Evolutionary conservation across 2,888 invertebrate genomes (phyloP), one percentile per base, ranked within the genome.

Genomic region (Cotesia congregata): DNA sequence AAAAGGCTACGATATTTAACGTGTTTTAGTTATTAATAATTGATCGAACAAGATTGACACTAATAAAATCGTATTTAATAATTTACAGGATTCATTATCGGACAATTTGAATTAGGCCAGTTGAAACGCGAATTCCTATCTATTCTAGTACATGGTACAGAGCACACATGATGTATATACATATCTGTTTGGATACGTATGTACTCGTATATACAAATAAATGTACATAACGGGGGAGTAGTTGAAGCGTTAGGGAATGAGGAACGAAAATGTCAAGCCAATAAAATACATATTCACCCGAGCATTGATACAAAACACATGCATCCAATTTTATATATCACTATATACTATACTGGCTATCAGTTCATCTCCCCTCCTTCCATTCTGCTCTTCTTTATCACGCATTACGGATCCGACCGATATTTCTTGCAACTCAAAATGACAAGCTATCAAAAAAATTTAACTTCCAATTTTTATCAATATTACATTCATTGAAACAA

Each of bases 241-340:
- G 41, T 41, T 9, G 17, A 50, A 41, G 15, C 5, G 50, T 68
- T 71, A 65, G 62, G 71, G 38, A 62, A 50, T 59, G 65, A 72
- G 69, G 67, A 72, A 76, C n/a, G 67, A 72, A 76, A 76, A 76
- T 72, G 72, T 76, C 72, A 67, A 62, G 40, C 71, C 76, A 72
- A 76, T 76, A 76, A 76, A 76, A 71, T 60, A 76, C 72, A 64
- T 20, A 72, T 38, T 39, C 76, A 76, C 65, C 67, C 41, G 30
- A 60, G 76, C 76, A 61, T 61, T 59, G 67, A 41, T 76, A 67
- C 67, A 60, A 41, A 75, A 76, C 41, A 65, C 59, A 30, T 72
- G 17, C 38, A 50, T 50, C 50, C 50, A 50, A 50, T 50, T 50
- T 50, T 41, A 62, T 69, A 68, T 68, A 41, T 64, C 50, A 68